phyloP scores from a whole-genome alignment of 2,888 invertebrate genomes.

The Lysandra bellargus region DNA sequence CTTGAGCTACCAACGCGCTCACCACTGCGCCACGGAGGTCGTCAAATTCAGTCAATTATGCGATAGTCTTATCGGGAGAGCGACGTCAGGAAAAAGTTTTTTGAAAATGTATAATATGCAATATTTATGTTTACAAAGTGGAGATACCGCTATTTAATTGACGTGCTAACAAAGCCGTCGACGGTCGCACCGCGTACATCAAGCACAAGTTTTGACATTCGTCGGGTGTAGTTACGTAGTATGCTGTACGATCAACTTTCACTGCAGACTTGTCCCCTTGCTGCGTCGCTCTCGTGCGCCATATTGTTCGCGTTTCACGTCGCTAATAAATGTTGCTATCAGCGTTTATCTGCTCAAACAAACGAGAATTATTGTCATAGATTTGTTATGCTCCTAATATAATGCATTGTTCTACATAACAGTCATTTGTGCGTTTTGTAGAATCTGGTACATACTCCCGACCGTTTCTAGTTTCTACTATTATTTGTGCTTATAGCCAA shows the following conservation, averaged over 20 bases:
- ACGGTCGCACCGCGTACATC: conserved; percentile 51
- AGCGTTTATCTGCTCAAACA: conserved; percentile 24
- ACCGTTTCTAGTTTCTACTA: not conserved
- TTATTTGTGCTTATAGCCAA: not conserved
- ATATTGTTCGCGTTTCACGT: conserved; percentile 36
- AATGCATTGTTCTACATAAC: conserved; percentile 28
- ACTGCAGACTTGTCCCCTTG: conserved; percentile 50
- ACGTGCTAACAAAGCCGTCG: conserved; percentile 33
- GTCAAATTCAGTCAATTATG: not conserved
- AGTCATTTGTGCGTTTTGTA: not conserved
- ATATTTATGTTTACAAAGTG: not conserved
- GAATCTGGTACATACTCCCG: not conserved
- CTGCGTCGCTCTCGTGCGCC: conserved; percentile 41
- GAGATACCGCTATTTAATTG: not conserved
- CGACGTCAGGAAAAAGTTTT: not conserved
- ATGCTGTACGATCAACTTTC: conserved; percentile 58
- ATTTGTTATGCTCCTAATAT: conserved; percentile 17
- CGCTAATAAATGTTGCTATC: conserved; percentile 32
- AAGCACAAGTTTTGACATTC: conserved; percentile 45
- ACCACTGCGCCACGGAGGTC: no score
- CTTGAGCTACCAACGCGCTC: no score
- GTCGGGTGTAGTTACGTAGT: not conserved
- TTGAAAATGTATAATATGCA: not conserved
- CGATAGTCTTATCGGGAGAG: not conserved
- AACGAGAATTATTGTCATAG: conserved; percentile 23